Evolutionary conservation across 2,888 invertebrate species (phyloP).

Genomic region (Yponomeuta plumbellus): DNA sequence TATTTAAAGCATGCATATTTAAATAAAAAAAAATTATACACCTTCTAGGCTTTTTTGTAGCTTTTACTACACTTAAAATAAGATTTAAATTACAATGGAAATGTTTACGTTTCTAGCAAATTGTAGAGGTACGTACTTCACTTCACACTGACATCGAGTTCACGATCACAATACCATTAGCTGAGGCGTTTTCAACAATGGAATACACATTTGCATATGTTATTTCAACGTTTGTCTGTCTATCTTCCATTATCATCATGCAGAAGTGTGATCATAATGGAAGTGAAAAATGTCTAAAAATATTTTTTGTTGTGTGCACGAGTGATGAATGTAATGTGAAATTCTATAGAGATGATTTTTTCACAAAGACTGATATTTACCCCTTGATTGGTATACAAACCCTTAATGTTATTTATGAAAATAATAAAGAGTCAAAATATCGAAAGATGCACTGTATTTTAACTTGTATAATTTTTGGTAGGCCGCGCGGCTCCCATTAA

Average conservation of each 20-base stretch:
- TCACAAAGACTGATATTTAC: neutral
- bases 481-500: too few species aligned
- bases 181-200: conserved; percentile 7
- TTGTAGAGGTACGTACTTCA: neutral
- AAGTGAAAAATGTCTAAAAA: neutral
- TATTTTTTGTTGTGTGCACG: neutral
- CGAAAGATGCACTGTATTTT: too few species aligned
- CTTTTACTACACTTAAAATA: neutral
- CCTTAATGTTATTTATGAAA: neutral
- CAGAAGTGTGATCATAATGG: conserved; percentile 6
- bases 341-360: neutral
- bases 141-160: neutral
- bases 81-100: neutral
- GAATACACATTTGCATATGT: conserved; percentile 12
- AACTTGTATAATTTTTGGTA: too few species aligned
- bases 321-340: neutral
- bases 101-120: neutral
- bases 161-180: conserved; percentile 3
- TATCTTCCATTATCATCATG: too few species aligned
- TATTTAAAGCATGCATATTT: neutral
- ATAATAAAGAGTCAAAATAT: too few species aligned
- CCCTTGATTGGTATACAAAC: too few species aligned
- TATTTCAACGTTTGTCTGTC: neutral
- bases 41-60: neutral
- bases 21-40: neutral